Percentiles rank a stretch among this genome's conserved stretches.
These are phyloP conservation scores for Jordanella pulchra DNA, from an alignment of 2,797 vertebrate species.

Conservation along the genomic window DNA sequence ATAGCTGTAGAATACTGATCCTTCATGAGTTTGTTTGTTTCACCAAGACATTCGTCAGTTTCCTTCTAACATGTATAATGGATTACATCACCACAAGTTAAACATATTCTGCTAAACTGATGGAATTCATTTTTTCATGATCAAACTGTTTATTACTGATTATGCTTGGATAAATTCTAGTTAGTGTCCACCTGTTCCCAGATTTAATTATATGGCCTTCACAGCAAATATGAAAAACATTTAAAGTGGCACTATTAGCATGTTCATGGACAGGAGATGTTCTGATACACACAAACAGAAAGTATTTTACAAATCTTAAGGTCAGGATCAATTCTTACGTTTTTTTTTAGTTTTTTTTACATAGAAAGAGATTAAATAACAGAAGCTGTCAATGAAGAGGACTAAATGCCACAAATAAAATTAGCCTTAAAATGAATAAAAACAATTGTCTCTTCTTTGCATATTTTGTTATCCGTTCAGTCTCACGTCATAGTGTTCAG, in stretches of 20 bases:
- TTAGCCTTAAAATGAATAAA: neutral
- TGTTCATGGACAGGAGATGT: neutral
- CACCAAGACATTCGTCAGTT: neutral
- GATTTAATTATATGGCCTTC: neutral
- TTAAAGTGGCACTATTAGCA: neutral
- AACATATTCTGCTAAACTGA: neutral
- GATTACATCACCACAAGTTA: neutral
- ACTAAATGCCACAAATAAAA: neutral
- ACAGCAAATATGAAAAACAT: neutral
- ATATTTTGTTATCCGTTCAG: too few species aligned
- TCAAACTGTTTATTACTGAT: neutral
- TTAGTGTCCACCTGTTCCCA: neutral
- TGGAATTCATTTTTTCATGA: neutral
- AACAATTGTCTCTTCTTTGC: neutral
- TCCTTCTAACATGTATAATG: neutral
- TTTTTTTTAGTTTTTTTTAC: neutral
- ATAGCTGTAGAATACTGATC: too few species aligned
- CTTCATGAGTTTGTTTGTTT: too few species aligned
- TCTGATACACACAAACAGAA: neutral
- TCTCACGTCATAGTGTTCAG: neutral
- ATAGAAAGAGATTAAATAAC: neutral
- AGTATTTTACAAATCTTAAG: neutral
- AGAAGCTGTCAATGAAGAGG: neutral
- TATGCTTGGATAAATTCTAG: neutral
- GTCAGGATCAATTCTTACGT: neutral